Base-by-base conservation (phyloP, 2,797 vertebrate genomes). In the Channa striata region DNA sequence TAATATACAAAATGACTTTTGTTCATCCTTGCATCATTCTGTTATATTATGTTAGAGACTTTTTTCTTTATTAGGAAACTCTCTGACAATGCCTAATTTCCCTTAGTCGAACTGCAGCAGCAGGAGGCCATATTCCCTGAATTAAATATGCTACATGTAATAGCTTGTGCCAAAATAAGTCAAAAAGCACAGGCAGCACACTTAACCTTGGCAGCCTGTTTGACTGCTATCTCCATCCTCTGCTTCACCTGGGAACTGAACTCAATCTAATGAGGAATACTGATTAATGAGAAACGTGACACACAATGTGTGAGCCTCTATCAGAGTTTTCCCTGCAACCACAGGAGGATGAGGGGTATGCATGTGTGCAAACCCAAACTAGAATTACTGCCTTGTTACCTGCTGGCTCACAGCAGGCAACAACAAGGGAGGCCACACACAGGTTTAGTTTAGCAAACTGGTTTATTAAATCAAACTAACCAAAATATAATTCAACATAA, bases 261-360 rank as follows among this genome's bases (percentile, higher is more conserved):
- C 68, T 80, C 84, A 61, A 56, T 84, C 54, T 83, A 80, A 85
- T 59, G 68, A 82, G 79, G 72, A 86, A 83, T 72, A 76, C 79
- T 70, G 62, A 90, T 81, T 78, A 81, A 90, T 79, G 66, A 72
- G 77, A 65, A 70, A 75, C 66, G 73, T 80, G 78, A 82, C 75
- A 14, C 49, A 39, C 51, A 17, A 2, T 8, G 43, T 54, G 59
- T 2, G 43, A 72, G 68, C 30, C 43, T 48, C 61, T 7, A 75
- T 72, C 74, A 67, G 66, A 58, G 66, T 21, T 33, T 33, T 50
- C 19, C 39, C 21, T 9, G 6, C n/a, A 72, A 11, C 19, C 44
- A 11, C 25, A 4, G 53, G 50, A 60, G 62, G 48, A 52, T 0
- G 19, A 53, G 46, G 16, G 2, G n/a, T n/a, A 11, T 20, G 47